Conservation (phyloP, 2,888 invertebrate species). For the Spilarctia lutea region DNA sequence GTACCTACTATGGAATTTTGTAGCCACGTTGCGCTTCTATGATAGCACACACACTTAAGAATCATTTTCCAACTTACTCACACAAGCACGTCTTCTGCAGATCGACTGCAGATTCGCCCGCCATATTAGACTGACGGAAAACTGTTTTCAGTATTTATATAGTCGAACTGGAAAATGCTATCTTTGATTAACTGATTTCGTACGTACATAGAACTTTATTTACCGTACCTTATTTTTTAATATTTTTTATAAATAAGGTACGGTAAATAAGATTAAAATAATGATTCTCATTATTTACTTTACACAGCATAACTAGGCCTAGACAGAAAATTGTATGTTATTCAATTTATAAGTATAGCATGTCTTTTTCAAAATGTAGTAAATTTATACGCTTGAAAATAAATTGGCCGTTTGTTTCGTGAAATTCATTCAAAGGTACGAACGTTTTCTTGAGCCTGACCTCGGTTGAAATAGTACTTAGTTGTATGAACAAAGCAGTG, state of each 20-base stretch:
- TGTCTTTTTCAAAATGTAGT: background rate
- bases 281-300: background rate
- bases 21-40: slow-evolving; percentile 66
- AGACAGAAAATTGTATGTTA: background rate
- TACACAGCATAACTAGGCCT: background rate
- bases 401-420: slow-evolving; percentile 41
- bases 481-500: slow-evolving; percentile 74
- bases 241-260: background rate
- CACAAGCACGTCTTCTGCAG: slow-evolving; percentile 41
- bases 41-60: slow-evolving; percentile 62
- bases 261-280: background rate
- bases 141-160: slow-evolving; percentile 1
- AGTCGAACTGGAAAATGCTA: background rate
- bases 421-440: slow-evolving; percentile 65
- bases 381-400: background rate
- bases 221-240: background rate
- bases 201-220: background rate
- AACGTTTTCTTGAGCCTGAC: slow-evolving; percentile 77
- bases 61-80: slow-evolving; percentile 55
- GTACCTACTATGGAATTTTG: slow-evolving; percentile 66
- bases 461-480: slow-evolving; percentile 77
- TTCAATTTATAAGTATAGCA: background rate
- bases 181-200: background rate
- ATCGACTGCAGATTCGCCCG: slow-evolving; percentile 66
- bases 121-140: slow-evolving; percentile 58